These are phyloP conservation scores for Argyresthia goedartella DNA, from an alignment of 2,888 invertebrate species.

Conservation along the genomic window DNA sequence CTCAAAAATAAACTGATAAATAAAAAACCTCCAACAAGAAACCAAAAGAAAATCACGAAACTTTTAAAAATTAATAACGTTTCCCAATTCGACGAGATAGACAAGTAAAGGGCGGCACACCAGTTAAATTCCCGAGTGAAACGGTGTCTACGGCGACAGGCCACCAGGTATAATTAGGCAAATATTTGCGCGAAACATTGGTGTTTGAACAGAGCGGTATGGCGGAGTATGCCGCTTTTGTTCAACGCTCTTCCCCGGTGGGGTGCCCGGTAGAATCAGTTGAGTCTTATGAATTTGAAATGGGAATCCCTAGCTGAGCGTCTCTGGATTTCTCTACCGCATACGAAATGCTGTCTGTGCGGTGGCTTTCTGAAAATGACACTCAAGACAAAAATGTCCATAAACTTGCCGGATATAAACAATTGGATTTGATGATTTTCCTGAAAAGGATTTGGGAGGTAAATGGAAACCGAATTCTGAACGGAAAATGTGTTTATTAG, in stretches of 20 bases:
- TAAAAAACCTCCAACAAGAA: too few species aligned
- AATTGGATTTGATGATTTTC: not conserved
- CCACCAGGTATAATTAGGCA: constrained; percentile 40
- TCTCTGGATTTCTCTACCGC: not conserved
- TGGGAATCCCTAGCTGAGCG: constrained; percentile 16
- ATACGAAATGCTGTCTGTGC: not conserved
- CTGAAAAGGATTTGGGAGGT: not conserved
- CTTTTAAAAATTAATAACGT: too few species aligned
- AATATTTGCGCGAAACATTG: constrained; percentile 46
- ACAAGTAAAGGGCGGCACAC: too few species aligned
- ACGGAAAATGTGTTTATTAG: too few species aligned
- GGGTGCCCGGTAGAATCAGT: constrained; percentile 16
- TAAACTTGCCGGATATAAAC: too few species aligned
- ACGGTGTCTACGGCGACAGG: constrained; percentile 10
- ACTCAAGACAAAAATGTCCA: too few species aligned
- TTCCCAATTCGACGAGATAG: too few species aligned
- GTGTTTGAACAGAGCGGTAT: constrained; percentile 34
- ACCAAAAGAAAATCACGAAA: too few species aligned
- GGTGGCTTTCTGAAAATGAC: not conserved
- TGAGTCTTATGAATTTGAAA: constrained; percentile 46
- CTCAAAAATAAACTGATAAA: too few species aligned
- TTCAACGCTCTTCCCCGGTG: constrained; percentile 9
- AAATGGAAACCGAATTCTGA: too few species aligned
- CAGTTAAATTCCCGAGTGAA: constrained; percentile 1
- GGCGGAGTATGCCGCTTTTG: constrained; percentile 31